Conservation (phyloP, 2,113 vertebrate species). For the Chamaea fasciata region DNA sequence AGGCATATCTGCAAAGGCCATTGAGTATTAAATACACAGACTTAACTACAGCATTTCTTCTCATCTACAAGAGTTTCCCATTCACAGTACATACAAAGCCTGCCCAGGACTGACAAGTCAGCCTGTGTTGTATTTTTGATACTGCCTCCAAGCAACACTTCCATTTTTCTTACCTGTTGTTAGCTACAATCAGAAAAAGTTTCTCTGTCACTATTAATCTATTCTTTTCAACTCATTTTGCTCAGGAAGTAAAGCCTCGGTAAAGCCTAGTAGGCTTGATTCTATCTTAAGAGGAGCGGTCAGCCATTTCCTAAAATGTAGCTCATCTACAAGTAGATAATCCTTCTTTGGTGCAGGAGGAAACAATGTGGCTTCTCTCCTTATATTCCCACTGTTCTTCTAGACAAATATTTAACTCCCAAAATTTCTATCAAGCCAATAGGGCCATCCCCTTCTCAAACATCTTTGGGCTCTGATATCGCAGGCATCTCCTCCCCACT, state of each 20-base stretch:
- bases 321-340: not conserved
- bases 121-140: constrained; percentile 2
- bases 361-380: not conserved
- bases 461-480: not conserved
- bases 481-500: not conserved
- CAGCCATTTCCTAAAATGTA: not conserved
- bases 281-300: not conserved
- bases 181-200: not conserved
- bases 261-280: not conserved
- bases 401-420: not conserved
- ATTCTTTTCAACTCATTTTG: not conserved
- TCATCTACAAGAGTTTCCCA: constrained; percentile 53
- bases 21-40: not conserved
- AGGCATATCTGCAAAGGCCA: constrained; percentile 17
- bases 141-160: not conserved
- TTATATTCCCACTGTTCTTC: not conserved
- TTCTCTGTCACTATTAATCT: not conserved
- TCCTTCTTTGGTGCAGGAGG: not conserved
- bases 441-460: not conserved
- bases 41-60: not conserved
- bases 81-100: constrained; percentile 2
- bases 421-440: not conserved
- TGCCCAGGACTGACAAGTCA: not conserved
- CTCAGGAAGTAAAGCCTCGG: not conserved
- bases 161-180: not conserved